A percentile compares a stretch with the other conserved stretches of the same genome.
phyloP scores from a whole-genome alignment of 2,113 vertebrate genomes.

The Eupsittula cactorum region DNA sequence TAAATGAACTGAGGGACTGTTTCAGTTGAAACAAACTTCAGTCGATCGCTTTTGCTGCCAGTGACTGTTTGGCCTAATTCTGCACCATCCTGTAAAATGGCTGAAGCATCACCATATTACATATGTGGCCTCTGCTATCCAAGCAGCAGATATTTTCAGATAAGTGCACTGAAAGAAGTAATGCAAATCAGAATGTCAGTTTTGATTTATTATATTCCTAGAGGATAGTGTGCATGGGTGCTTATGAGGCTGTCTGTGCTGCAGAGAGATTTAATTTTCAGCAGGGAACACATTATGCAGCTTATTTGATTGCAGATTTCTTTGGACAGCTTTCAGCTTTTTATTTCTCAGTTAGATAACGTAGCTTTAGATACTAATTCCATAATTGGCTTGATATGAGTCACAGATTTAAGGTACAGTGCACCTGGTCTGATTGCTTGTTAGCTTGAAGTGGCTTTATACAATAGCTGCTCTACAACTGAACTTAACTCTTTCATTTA shows the following conservation, averaged over 20 bases:
- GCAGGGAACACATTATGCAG: constrained; percentile 64
- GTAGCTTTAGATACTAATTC: constrained; percentile 69
- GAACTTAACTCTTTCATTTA: constrained; percentile 20
- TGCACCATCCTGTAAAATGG: neutral
- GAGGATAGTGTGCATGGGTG: constrained; percentile 60
- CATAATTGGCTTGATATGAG: constrained; percentile 64
- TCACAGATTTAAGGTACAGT: constrained; percentile 53
- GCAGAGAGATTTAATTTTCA: constrained; percentile 72
- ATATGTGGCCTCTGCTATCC: neutral
- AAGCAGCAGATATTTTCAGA: neutral
- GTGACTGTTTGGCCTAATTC: neutral
- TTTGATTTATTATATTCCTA: constrained; percentile 67
- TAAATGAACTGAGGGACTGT: neutral
- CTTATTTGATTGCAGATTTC: constrained; percentile 77
- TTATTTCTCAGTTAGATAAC: constrained; percentile 70
- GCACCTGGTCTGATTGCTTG: constrained; percentile 42
- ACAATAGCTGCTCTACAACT: neutral
- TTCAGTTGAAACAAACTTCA: neutral
- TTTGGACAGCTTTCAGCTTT: constrained; percentile 76
- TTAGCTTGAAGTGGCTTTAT: constrained; percentile 1
- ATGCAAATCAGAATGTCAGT: constrained; percentile 34
- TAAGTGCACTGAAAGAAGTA: neutral
- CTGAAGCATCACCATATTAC: neutral
- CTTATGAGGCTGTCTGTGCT: constrained; percentile 61
- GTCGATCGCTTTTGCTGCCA: neutral